phyloP scores from a whole-genome alignment of 1,140 invertebrate species.

The Apis laboriosa region DNA sequence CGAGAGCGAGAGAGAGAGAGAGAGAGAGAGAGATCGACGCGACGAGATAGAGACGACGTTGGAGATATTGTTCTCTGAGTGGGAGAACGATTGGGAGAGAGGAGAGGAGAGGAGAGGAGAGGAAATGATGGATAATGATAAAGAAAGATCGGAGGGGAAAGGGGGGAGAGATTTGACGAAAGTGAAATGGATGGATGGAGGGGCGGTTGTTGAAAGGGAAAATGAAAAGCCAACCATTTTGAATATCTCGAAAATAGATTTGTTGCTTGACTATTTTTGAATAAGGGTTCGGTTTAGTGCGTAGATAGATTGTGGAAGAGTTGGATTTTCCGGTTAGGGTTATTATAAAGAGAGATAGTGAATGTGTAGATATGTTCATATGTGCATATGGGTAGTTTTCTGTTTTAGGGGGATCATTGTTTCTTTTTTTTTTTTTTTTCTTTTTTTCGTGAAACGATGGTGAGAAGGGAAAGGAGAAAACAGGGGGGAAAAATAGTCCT shows the following conservation, averaged over 20 bases:
- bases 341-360: no score
- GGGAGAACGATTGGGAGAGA: background rate
- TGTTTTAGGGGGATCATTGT: no score
- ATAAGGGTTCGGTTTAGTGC: no score
- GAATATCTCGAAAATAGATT: no score
- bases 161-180: background rate
- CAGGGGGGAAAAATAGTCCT: background rate
- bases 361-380: no score
- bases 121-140: slow-evolving; percentile 19
- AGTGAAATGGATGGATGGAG: background rate
- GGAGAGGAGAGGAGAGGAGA: background rate
- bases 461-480: background rate
- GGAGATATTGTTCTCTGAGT: background rate
- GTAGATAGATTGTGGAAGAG: no score
- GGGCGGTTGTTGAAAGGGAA: background rate
- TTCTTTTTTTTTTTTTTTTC: no score
- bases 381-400: no score
- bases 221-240: background rate
- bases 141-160: background rate
- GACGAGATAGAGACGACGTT: slow-evolving; percentile 10
- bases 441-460: no score
- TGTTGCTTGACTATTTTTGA: no score
- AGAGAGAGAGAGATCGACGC: background rate
- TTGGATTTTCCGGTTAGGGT: no score
- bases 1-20: background rate